These are phyloP conservation scores for Polyergus mexicanus DNA, from an alignment of 1,140 invertebrate species.

Conservation along the genomic window DNA sequence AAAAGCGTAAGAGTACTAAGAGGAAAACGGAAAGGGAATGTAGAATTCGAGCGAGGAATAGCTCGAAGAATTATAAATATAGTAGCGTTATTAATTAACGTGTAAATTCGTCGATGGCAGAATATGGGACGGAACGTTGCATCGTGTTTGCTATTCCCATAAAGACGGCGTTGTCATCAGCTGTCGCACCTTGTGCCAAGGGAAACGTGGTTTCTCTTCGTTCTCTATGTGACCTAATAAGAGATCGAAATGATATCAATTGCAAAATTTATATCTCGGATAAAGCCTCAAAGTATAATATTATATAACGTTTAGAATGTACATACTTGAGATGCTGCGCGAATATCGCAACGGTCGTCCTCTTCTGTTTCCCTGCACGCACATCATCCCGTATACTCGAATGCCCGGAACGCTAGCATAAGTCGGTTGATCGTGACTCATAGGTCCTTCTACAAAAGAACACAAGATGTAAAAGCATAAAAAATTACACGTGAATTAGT, in stretches of 20 bases:
- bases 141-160: constrained; percentile 86
- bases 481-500: background rate
- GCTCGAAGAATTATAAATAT: constrained; percentile 53
- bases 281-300: background rate
- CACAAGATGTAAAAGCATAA: background rate
- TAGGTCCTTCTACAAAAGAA: constrained; percentile 92
- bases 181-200: constrained; percentile 91
- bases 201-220: constrained; percentile 88
- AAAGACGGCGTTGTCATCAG: constrained; percentile 88
- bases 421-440: constrained; percentile 96
- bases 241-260: background rate
- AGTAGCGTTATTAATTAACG: constrained; percentile 50
- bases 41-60: constrained; percentile 4
- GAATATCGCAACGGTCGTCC: constrained; percentile 85
- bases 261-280: background rate
- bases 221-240: constrained; percentile 47
- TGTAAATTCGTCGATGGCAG: constrained; percentile 50
- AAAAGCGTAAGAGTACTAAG: constrained; percentile 23
- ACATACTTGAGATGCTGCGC: constrained; percentile 84
- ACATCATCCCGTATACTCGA: constrained; percentile 97
- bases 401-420: constrained; percentile 97
- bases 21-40: constrained; percentile 20
- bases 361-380: constrained; percentile 88
- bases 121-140: background rate
- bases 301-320: background rate